Percentiles rank a stretch among this genome's conserved stretches.
Conservation (phyloP, 2,113 vertebrate genomes). For the Lasiurus borealis region DNA sequence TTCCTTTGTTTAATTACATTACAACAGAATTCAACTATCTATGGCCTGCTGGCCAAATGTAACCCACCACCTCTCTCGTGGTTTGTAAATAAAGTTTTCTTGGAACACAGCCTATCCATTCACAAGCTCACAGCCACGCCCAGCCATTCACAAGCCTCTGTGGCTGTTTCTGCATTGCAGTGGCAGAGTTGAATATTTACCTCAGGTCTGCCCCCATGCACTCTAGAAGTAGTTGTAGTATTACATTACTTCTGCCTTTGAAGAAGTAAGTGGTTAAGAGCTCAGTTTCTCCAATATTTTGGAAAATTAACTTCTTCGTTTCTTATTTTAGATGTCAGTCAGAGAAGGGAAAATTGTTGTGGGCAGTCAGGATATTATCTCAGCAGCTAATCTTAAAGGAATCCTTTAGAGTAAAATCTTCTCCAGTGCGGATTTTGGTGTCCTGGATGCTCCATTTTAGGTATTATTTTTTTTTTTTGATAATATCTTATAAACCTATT, state of each 20-base stretch:
- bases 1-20: not conserved
- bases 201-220: rapidly evolving
- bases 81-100: not conserved
- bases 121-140: not conserved
- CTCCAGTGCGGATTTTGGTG: not conserved
- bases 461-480: not conserved
- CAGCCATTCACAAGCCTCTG: rapidly evolving
- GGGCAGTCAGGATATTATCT: not conserved
- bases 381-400: not conserved
- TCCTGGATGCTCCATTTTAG: not conserved
- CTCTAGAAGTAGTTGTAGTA: not conserved
- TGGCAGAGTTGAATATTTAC: not conserved
- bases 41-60: rapidly evolving
- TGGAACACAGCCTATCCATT: rapidly evolving
- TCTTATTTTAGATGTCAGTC: not conserved
- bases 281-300: not conserved
- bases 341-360: not conserved
- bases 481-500: not conserved
- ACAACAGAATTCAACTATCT: not conserved
- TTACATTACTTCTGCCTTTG: not conserved
- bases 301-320: not conserved
- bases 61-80: not conserved
- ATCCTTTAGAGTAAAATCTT: not conserved
- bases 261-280: not conserved
- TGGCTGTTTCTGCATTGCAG: not conserved